phyloP scores from a whole-genome alignment of 92 coral and sea anemone species.

The Nematostella vectensis region DNA sequence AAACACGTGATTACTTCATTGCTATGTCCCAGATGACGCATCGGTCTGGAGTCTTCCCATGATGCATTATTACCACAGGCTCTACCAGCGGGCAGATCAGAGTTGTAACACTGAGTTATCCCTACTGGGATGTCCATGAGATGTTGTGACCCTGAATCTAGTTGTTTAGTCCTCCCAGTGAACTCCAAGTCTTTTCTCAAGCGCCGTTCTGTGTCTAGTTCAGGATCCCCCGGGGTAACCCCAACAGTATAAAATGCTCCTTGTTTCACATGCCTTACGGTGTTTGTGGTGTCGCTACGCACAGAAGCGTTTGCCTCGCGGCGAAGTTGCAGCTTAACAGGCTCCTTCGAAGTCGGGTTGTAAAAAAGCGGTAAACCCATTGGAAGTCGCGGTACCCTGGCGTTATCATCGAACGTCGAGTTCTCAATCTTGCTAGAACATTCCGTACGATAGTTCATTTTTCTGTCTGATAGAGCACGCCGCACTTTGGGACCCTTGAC shows the following conservation, averaged over 20 bases:
- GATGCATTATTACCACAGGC: too few species aligned
- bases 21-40: neutral
- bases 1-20: neutral
- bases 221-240: neutral
- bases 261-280: neutral
- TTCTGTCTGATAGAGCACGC: neutral
- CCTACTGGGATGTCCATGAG: too few species aligned
- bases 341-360: neutral
- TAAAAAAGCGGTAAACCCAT: slow-evolving; percentile 14
- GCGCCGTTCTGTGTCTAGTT: neutral
- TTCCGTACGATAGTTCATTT: neutral
- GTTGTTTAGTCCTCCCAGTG: too few species aligned
- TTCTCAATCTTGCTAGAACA: neutral
- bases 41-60: neutral
- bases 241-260: too few species aligned
- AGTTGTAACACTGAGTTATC: neutral
- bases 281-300: neutral
- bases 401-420: neutral
- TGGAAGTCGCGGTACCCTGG: slow-evolving; percentile 2
- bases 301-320: neutral
- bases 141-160: too few species aligned
- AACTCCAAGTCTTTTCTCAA: too few species aligned
- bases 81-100: too few species aligned
- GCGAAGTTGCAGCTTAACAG: neutral
- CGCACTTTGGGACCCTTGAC: neutral